Base-by-base conservation (phyloP, 2,888 invertebrate genomes). In the Seladonia tumulorum region DNA sequence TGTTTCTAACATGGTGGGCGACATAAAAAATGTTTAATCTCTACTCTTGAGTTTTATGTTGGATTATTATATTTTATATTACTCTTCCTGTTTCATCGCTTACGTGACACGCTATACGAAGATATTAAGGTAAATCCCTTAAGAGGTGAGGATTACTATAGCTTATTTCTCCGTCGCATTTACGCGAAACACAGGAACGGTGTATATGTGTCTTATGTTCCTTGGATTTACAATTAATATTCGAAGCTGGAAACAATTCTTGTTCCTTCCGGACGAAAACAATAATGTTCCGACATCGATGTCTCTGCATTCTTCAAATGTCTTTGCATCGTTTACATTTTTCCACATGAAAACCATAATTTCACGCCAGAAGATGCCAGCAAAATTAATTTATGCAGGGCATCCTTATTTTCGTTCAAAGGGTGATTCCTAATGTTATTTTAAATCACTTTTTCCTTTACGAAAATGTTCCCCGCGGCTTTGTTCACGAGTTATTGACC, bases 121-220 rank as follows among this genome's bases (percentile, higher is more conserved):
- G 60, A 29, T 29, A 60, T 60, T 60, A 60, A 25, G 60, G 25
- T 25, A 60, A 16, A 60, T 60, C 60, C 60, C 60, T 60, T 60
- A 60, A 60, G 60, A 60, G 29, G 60, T 60, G 60, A 25, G 60
- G 60, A 60, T 63, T 63, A 63, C n/a, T 25, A 63, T n/a, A 63
- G 63, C 63, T 63, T 63, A 25, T 68, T 29, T 68, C n/a, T n/a
- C n/a, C 35, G 10, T 29, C 68, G 68, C 22, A 39, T 68, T 60
- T 60, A 25, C 60, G 14, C 60, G 60, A 60, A 25, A 60, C 29
- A 60, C 60, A 29, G 29, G 60, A 60, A 60, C 25, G 8, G 53
- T 53, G 10, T 29, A 29, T 60, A 29, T 60, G 60, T 29, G 14
- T 60, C 2, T 60, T 25, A 25, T 25, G 60, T 16, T 16, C 16